Evolutionary conservation across 2,888 invertebrate species (phyloP).

Genomic region (Leucozona laternaria): DNA sequence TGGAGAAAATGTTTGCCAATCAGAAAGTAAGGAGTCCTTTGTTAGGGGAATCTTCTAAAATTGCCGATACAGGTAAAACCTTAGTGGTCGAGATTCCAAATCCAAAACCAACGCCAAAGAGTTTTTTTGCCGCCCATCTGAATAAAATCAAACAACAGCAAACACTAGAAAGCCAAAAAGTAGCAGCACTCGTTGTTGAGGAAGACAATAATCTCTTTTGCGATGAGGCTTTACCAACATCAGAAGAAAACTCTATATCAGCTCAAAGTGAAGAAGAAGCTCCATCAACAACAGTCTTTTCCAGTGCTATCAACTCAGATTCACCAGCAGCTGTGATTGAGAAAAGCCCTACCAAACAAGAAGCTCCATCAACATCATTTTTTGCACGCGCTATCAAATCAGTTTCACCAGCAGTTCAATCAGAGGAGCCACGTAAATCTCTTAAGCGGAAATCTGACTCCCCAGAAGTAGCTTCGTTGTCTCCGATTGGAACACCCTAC

Average conservation of each 20-base stretch:
- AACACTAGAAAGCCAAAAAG: neutral
- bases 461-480: neutral
- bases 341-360: neutral
- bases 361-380: constrained; percentile 37
- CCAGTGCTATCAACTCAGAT: constrained; percentile 1
- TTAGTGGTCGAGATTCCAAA: neutral
- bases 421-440: neutral
- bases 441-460: constrained; percentile 47
- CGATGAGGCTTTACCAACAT: constrained; percentile 34
- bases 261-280: constrained; percentile 2
- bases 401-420: neutral
- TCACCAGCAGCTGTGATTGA: neutral
- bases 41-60: neutral
- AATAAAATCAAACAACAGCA: constrained; percentile 76
- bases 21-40: constrained; percentile 1
- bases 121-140: constrained; percentile 78
- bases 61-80: neutral
- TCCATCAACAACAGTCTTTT: constrained; percentile 37
- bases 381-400: constrained; percentile 9
- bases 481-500: constrained; percentile 60
- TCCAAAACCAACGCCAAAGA: constrained; percentile 64
- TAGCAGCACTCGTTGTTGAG: neutral
- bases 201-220: constrained; percentile 36
- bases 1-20: constrained; percentile 51
- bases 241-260: constrained; percentile 26